These are phyloP conservation scores for Actinernus sp. DNA, from an alignment of 92 coral and sea anemone genomes.

Conservation along the genomic window DNA sequence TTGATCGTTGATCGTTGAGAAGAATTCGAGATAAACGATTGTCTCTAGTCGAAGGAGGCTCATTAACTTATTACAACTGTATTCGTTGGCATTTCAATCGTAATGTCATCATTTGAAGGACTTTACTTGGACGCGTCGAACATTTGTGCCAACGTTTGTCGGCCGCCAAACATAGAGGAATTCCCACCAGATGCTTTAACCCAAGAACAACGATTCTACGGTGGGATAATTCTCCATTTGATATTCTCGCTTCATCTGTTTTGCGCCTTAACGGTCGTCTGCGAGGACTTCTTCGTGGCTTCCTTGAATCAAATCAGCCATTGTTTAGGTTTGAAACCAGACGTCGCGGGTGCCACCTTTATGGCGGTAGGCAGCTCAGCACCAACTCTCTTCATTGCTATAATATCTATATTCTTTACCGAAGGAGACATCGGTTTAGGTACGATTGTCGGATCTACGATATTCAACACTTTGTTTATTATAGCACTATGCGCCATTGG, in stretches of 20 bases:
- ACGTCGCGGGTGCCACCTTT: slow-evolving; percentile 98
- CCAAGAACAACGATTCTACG: slow-evolving; percentile 88
- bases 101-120: not conserved
- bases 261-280: slow-evolving; percentile 93
- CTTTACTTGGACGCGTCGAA: not conserved
- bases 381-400: slow-evolving; percentile 94
- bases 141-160: slow-evolving; percentile 41
- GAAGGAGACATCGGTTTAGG: slow-evolving; percentile 99
- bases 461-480: slow-evolving; percentile 94
- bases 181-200: slow-evolving; percentile 87
- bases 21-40: too few species aligned
- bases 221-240: slow-evolving; percentile 85
- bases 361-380: slow-evolving; percentile 99
- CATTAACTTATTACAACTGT: too few species aligned
- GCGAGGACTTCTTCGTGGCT: slow-evolving; percentile 97
- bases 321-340: slow-evolving; percentile 90
- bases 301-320: slow-evolving; percentile 88
- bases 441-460: slow-evolving; percentile 96
- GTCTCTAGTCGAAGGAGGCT: too few species aligned
- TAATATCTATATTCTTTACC: slow-evolving; percentile 93
- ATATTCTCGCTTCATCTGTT: slow-evolving; percentile 86
- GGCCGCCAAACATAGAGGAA: slow-evolving; percentile 81
- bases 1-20: too few species aligned
- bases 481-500: slow-evolving; percentile 92
- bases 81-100: too few species aligned